Conservation (phyloP, 30 jellyfish, hydroid and myxozoan species). For the Turritopsis dohrnii region DNA sequence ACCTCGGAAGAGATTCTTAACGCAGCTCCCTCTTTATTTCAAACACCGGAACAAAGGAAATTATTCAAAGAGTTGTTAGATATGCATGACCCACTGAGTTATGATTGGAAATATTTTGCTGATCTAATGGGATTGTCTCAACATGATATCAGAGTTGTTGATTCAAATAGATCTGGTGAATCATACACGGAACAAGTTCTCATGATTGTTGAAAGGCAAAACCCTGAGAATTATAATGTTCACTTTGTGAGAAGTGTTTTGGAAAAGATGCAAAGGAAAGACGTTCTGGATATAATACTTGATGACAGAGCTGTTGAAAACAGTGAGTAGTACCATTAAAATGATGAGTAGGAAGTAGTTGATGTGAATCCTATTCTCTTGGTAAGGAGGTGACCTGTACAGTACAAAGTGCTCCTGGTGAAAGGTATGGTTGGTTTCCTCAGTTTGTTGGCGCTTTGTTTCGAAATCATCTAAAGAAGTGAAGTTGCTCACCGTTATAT, state of each 20-base stretch:
- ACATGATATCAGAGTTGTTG: background rate
- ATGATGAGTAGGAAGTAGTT: no score
- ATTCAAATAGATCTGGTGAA: background rate
- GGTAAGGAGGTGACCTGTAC: no score
- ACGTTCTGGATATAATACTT: background rate
- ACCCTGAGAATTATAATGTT: background rate
- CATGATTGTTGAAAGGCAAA: background rate
- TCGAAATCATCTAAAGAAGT: no score
- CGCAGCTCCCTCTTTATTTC: background rate
- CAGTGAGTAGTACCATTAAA: no score
- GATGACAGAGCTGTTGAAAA: background rate
- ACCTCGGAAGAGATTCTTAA: background rate
- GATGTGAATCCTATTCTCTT: no score
- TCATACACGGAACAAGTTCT: constrained; percentile 8
- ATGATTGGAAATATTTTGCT: constrained; percentile 12
- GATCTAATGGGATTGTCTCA: background rate
- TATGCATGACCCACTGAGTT: background rate
- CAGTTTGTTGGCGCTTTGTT: no score
- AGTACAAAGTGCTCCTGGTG: no score
- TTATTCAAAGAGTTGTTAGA: background rate
- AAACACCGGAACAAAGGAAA: background rate
- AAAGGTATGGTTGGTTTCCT: no score
- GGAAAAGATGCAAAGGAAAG: constrained; percentile 4
- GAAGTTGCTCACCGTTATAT: no score
- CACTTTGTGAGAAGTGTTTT: background rate